These are phyloP conservation scores for Misgurnus anguillicaudatus DNA, from an alignment of 2,113 vertebrate genomes.

Conservation along the genomic window DNA sequence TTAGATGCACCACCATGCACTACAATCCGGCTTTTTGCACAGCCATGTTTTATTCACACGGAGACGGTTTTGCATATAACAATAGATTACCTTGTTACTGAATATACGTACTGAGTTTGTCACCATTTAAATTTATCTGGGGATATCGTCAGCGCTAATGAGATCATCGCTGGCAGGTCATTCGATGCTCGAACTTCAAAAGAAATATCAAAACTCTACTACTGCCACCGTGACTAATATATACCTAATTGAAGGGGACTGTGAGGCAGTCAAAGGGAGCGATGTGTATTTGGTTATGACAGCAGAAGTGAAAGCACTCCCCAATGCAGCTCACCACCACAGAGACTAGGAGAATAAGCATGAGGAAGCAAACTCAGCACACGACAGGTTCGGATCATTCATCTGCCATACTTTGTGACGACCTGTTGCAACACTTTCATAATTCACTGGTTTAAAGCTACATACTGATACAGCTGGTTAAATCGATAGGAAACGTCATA, in stretches of 20 bases:
- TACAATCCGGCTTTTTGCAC: not conserved
- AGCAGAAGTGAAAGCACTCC: conserved; percentile 50
- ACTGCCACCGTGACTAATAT: conserved; percentile 1
- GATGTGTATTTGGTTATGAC: conserved; percentile 23
- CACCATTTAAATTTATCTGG: not conserved
- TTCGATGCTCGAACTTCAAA: conserved; percentile 22
- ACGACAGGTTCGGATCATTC: not conserved
- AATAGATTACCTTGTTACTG: not conserved
- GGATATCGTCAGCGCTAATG: conserved; percentile 14
- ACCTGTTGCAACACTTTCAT: not conserved
- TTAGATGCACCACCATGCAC: not conserved
- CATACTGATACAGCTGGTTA: not conserved
- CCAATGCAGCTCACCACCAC: conserved; percentile 23
- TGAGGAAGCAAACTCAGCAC: conserved; percentile 47
- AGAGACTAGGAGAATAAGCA: conserved; percentile 30
- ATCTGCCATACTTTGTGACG: not conserved
- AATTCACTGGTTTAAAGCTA: not conserved
- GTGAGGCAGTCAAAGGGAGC: conserved; percentile 3
- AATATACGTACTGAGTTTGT: not conserved
- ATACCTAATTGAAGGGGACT: not conserved
- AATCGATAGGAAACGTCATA: not conserved
- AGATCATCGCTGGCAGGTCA: conserved; percentile 27
- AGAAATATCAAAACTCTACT: conserved; percentile 38
- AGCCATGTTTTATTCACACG: no score
- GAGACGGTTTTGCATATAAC: not conserved